phyloP scores from a whole-genome alignment of 2,888 invertebrate species.

The Erynnis tages region DNA sequence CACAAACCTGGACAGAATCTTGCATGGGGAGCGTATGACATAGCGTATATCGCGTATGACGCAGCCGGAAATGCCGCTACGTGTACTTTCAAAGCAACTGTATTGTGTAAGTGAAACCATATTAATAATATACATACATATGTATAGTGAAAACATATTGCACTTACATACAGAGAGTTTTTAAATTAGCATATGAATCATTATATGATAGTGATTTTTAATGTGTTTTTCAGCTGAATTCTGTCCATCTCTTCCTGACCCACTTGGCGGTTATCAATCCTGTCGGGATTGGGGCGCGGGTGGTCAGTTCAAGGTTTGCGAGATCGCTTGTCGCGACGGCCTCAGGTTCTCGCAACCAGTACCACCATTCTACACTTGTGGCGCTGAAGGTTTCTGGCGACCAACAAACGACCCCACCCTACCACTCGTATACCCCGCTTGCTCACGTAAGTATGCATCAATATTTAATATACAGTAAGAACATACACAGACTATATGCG shows the following conservation, averaged over 20 bases:
- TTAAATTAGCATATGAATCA: neutral
- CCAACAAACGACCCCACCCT: constrained; percentile 90
- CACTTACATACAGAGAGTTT: neutral
- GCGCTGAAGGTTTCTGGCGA: constrained; percentile 98
- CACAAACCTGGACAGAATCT: constrained; percentile 93
- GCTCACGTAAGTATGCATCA: constrained; percentile 86
- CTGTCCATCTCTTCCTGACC: constrained; percentile 93
- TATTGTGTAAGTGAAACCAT: constrained; percentile 92
- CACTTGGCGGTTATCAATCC: constrained; percentile 93
- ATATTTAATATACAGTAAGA: neutral
- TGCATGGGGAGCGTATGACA: constrained; percentile 95
- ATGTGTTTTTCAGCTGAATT: constrained; percentile 87
- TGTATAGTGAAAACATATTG: too few relatives aligned
- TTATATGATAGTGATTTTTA: neutral
- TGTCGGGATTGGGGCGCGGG: constrained; percentile 98
- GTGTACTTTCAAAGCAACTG: constrained; percentile 95
- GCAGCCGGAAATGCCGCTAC: constrained; percentile 95
- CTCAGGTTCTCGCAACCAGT: constrained; percentile 94
- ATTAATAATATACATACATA: too few relatives aligned
- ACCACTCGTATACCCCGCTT: constrained; percentile 94
- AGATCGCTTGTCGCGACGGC: constrained; percentile 93
- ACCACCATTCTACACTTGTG: constrained; percentile 98
- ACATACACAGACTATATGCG: too few relatives aligned
- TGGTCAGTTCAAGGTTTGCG: constrained; percentile 97
- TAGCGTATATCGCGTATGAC: constrained; percentile 96